Evolutionary conservation across 2,113 vertebrate genomes (phyloP), one percentile per base, ranked within the genome.

Genomic region (Xiphophorus maculatus): DNA sequence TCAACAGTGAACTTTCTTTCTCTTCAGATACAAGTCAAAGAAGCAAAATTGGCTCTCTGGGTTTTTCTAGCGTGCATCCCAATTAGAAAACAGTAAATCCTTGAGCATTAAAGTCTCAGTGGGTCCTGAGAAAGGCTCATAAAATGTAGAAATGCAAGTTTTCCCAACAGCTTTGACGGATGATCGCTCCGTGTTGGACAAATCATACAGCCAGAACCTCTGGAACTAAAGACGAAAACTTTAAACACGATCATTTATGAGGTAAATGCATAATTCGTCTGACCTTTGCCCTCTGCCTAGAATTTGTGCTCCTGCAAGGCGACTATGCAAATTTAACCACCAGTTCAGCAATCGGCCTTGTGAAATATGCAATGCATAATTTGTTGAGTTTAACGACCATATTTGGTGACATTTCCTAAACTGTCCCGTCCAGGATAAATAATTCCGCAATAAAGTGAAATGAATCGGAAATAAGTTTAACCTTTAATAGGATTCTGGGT

Each of bases 21-120:
- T 28, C 66, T 79, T 63, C 73, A 54, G 74, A 79, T n/a, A 42
- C 35, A 63, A 80, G 71, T 78, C 67, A 76, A 58, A 63, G 63
- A 40, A 15, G 64, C 19, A 79, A 72, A 63, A 66, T 54, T 15
- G 78, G 42, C 64, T 76, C 48, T 73, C 40, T 62, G 64, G 58
- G 54, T 62, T 67, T 37, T 42, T 29, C 58, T 60, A 66, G 40
- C 67, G 37, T 66, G 69, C 4, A 27, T 65, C 71, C 10, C 13
- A 60, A 67, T 9, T 61, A 42, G 35, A 61, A 78, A 69, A 22
- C 14, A 54, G 33, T n/a, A 79, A 68, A 44, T 27, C 27, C 28
- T 1, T 12, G 9, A 74, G 48, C 70, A 68, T 68, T 80, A 62
- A 72, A 67, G 33, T 71, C 51, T 79, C 70, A 76, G 32, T 30